Conservation (phyloP, 2,888 invertebrate genomes). For the Diarsia mendica region DNA sequence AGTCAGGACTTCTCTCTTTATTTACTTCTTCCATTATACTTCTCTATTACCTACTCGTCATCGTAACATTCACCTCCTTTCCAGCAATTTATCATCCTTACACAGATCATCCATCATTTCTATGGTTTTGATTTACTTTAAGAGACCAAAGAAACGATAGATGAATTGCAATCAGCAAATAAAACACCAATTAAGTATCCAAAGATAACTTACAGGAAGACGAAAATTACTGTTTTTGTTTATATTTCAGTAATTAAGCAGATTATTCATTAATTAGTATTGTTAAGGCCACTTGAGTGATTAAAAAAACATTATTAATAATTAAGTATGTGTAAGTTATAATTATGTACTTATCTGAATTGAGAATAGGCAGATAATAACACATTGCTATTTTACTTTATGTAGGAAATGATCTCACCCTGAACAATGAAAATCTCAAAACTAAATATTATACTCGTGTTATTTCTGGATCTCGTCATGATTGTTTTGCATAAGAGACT, state of each 20-base stretch:
- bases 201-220: conserved; percentile 26
- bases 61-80: not conserved
- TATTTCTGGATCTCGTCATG: not conserved
- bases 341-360: conserved; percentile 9
- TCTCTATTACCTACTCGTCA: no score
- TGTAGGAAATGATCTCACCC: conserved; percentile 22
- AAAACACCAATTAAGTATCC: not conserved
- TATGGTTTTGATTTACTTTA: no score
- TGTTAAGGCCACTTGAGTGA: conserved; percentile 16
- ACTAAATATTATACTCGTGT: not conserved
- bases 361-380: conserved; percentile 1
- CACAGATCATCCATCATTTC: not conserved
- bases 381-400: not conserved
- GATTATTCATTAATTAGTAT: conserved; percentile 28
- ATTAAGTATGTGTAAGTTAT: conserved; percentile 4
- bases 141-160: not conserved
- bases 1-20: no score
- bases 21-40: no score
- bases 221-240: conserved; percentile 18
- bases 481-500: not conserved
- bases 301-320: conserved; percentile 31
- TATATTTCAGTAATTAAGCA: conserved; percentile 29
- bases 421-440: not conserved
- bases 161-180: not conserved
- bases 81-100: not conserved